Conservation (phyloP, 2,888 invertebrate genomes). For the Plutella xylostella region DNA sequence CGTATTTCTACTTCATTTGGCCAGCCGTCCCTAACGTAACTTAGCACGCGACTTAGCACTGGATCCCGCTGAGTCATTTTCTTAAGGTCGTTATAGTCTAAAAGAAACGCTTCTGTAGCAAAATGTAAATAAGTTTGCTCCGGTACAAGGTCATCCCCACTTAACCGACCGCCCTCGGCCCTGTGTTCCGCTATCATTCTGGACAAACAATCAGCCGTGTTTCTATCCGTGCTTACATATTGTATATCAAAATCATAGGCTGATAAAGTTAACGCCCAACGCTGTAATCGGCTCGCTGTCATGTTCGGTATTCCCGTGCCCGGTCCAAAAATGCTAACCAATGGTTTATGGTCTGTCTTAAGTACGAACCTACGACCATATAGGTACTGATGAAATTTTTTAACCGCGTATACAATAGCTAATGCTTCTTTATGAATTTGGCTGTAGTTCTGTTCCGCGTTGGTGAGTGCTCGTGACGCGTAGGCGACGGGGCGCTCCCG, state of each 20-base stretch:
- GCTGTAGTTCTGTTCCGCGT: neutral
- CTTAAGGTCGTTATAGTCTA: constrained; percentile 13
- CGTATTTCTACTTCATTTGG: constrained; percentile 9
- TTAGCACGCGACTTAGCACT: constrained; percentile 13
- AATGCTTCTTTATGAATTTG: constrained; percentile 4
- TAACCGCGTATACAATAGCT: constrained; percentile 5
- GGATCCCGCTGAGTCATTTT: constrained; percentile 11
- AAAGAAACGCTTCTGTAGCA: constrained; percentile 11
- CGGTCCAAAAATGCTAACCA: constrained; percentile 19
- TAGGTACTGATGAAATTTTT: no score
- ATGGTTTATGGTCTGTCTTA: constrained; percentile 20
- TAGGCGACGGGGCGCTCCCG: no score
- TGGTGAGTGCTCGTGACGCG: no score
- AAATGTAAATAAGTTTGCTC: constrained; percentile 16
- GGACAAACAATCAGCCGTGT: constrained; percentile 15
- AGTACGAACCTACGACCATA: no score
- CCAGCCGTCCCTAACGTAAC: constrained; percentile 18
- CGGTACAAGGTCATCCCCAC: constrained; percentile 5
- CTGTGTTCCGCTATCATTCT: constrained; percentile 6
- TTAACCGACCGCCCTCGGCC: neutral
- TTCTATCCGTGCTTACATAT: constrained; percentile 10
- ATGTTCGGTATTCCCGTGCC: constrained; percentile 17
- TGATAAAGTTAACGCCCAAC: constrained; percentile 16
- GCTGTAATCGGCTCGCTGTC: constrained; percentile 16
- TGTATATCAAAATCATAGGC: constrained; percentile 17